phyloP scores from a whole-genome alignment of 2,797 vertebrate species.

The Pteronotus mesoamericanus region DNA sequence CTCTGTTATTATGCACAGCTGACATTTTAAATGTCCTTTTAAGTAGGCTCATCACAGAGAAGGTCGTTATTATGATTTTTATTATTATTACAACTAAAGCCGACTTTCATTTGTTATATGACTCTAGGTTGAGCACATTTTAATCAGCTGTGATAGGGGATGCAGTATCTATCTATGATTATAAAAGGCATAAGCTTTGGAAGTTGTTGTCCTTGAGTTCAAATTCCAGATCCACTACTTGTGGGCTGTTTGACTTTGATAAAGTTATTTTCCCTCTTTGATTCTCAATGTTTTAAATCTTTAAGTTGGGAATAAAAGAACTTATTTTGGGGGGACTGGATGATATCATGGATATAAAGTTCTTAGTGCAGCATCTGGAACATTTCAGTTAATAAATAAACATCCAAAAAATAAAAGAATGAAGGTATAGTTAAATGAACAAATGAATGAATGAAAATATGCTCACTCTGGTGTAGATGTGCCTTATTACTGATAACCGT shows the following conservation, averaged over 20 bases:
- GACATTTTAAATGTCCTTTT: constrained; percentile 22
- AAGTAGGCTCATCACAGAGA: background rate
- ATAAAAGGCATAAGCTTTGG: background rate
- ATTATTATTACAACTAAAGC: background rate
- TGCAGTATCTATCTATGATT: background rate
- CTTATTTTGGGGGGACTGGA: background rate
- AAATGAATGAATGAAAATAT: background rate
- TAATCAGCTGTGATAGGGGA: background rate
- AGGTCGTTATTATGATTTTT: background rate
- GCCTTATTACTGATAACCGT: background rate
- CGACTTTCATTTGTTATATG: background rate
- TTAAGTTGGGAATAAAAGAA: background rate
- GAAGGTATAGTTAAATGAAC: background rate
- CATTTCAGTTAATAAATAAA: background rate
- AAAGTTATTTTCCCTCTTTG: background rate
- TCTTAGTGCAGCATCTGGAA: background rate
- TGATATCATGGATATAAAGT: background rate
- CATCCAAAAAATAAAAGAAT: background rate
- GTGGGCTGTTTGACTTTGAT: background rate
- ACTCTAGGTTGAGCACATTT: background rate
- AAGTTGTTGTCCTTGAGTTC: background rate
- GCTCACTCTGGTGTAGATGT: background rate
- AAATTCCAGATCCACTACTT: background rate
- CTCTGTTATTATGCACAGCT: constrained; percentile 35
- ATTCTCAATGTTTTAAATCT: background rate